Conservation (phyloP, 2,888 invertebrate genomes). For the Netelia virgata region DNA sequence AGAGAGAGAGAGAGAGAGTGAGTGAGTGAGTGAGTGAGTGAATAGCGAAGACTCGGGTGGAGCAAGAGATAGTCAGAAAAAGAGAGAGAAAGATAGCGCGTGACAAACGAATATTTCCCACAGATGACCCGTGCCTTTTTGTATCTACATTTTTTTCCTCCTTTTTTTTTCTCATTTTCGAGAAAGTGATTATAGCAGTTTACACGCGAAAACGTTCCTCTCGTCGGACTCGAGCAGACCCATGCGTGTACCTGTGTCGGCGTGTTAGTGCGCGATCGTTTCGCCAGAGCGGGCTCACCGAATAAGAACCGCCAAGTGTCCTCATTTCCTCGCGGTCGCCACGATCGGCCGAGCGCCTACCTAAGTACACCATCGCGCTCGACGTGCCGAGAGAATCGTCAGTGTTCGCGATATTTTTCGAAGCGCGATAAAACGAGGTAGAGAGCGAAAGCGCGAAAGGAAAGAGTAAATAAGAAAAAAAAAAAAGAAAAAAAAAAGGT, state of each 20-base stretch:
- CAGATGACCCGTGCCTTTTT: constrained; percentile 37
- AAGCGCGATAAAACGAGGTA: background rate
- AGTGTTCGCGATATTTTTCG: background rate
- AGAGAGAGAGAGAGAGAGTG: background rate
- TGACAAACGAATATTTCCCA: constrained; percentile 60
- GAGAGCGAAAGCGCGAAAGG: background rate
- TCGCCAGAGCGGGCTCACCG: constrained; percentile 47
- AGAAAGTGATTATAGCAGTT: constrained; percentile 33
- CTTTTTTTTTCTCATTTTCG: constrained; percentile 6
- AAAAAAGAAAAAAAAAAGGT: background rate
- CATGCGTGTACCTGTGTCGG: background rate
- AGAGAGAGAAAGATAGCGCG: constrained; percentile 29
- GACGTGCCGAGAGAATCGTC: background rate
- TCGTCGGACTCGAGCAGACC: background rate
- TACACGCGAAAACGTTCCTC: constrained; percentile 38
- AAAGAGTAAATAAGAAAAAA: background rate
- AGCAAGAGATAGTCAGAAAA: constrained; percentile 7
- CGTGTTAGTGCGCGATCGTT: constrained; percentile 26
- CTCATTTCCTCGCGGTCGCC: constrained; percentile 36
- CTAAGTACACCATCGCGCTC: constrained; percentile 14
- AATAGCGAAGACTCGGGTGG: background rate
- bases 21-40: background rate
- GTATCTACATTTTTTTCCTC: no score
- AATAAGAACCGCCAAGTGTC: constrained; percentile 60
- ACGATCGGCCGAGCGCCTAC: constrained; percentile 41